Base-by-base conservation (phyloP, 2,113 vertebrate species). In the human region DNA sequence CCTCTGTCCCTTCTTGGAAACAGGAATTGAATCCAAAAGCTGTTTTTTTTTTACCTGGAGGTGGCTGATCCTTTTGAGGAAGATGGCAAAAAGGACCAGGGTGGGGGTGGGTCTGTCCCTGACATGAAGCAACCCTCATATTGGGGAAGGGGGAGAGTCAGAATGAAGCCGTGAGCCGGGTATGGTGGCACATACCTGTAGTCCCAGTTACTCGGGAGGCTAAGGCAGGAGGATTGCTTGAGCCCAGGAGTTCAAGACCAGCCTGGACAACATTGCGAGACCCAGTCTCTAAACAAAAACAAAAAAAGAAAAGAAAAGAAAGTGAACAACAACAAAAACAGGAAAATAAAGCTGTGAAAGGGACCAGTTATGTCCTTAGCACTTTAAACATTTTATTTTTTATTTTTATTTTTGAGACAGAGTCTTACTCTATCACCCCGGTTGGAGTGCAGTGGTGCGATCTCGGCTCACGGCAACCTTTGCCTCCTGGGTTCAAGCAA, bases 11-110 rank as follows among this genome's bases (percentile, higher is more conserved):
- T 59, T 43, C 25, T 64, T n/a, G 40, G 82, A 95, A 97, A 95
- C 38, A 92, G 89, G 94, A 96, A 89, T 92, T 3, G 79, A 95
- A 94, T 85, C 78, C 73, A 73, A 59, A 86, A 72, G 20, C 27
- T 38, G 6, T 35, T 23, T 12, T 40, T 40, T 40, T 27, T 25
- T 52, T 5, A 55, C n/a, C 66, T 55, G 59, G 79, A 82, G 35
- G 11, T 3, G 48, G 57, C 38, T n/a, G 27, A 32, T 9, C 17
- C 6, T 50, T 96, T 90, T 94, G 93, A 90, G 94, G 89, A 94
- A 89, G 93, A 55, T 43, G 72, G 8, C 43, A 6, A 3, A 20
- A n/a, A 48, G 23, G 8, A 30, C 50, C 18, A 6, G 22, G 25
- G 61, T 16, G 23, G 84, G n/a, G 17, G 7, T 2, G 61, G 16